Evolutionary conservation across 2,113 vertebrate species (phyloP).

Genomic region (Jaculus jaculus): DNA sequence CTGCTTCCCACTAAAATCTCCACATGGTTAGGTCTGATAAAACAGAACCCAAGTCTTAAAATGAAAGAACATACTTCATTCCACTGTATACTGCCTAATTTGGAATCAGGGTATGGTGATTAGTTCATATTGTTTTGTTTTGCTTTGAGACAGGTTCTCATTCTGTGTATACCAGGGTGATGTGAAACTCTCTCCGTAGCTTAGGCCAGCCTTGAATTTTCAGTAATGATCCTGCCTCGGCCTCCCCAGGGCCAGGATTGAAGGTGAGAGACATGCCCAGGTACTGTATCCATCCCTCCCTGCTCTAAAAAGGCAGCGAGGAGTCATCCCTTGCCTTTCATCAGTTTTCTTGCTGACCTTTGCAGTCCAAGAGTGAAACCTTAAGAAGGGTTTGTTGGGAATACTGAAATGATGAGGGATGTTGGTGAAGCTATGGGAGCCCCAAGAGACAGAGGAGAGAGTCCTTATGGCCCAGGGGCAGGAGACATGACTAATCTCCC

Average conservation of each 20-base stretch:
- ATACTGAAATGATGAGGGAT: not conserved
- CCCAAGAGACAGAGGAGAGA: not conserved
- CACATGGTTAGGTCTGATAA: not conserved
- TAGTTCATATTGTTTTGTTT: not conserved
- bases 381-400: not conserved
- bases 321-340: not conserved
- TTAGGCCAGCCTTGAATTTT: not conserved
- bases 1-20: not conserved
- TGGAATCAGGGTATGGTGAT: not conserved
- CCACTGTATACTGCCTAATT: not conserved
- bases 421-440: not conserved
- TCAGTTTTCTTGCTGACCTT: not conserved
- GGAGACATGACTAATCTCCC: not conserved
- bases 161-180: too few relatives aligned
- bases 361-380: not conserved
- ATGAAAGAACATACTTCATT: not conserved
- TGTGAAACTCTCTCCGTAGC: not conserved
- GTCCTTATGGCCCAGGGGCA: too few relatives aligned
- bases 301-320: not conserved
- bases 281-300: not conserved
- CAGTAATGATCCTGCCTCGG: not conserved
- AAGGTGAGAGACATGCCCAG: not conserved
- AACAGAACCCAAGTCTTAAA: not conserved
- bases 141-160: not conserved
- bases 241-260: not conserved